Base-by-base conservation (phyloP, 64 coral and sea anemone species). In the Montipora capricornis region DNA sequence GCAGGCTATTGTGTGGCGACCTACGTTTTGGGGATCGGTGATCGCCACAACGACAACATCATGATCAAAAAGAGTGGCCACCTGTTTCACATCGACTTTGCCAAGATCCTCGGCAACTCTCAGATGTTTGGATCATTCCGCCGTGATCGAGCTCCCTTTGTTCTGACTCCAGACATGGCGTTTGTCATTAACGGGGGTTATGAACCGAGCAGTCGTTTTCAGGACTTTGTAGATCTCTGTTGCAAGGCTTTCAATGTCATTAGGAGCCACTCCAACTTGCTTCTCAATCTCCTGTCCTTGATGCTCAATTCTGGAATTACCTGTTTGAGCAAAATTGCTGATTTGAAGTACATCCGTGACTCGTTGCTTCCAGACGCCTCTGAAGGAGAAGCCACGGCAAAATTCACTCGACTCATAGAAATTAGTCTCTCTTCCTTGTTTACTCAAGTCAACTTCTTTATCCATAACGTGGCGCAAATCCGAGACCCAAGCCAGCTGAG, bases 31-130 rank as follows among this genome's bases (percentile, higher is more conserved):
- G 98, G 98, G 29, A 99, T 99, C 80, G 92, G 98, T 77, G 98
- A 99, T 50, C 98, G 98, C 6, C 98, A 99, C 70, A 99, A 99
- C 58, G 98, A 99, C 19, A 99, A 99, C 87, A 99, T 99, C 49
- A 99, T 99, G 98, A 90, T 99, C 64, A 94, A 91, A 67, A 94
- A 90, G 80, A 99, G 91, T 19, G 96, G 97, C 19, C 98, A 99
- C 86, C 47, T 99, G 37, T 99, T 99, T 84, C 98, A 99, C 67
- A 99, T 99, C 68, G 98, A 99, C 47, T 99, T 99, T 59, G 89
- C 98, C 44, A 99, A 99, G 68, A 96, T 99, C 75, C 95, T 99
- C 16, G 98, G 98, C n/a, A 87, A 96, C 24, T 89, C 98, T 24
- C 98, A 99, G 87, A 99, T 99, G 98, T 99, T 99, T 37, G 98